Evolutionary conservation across 2,797 vertebrate species (phyloP).

Genomic region (Clarias fuscus): DNA sequence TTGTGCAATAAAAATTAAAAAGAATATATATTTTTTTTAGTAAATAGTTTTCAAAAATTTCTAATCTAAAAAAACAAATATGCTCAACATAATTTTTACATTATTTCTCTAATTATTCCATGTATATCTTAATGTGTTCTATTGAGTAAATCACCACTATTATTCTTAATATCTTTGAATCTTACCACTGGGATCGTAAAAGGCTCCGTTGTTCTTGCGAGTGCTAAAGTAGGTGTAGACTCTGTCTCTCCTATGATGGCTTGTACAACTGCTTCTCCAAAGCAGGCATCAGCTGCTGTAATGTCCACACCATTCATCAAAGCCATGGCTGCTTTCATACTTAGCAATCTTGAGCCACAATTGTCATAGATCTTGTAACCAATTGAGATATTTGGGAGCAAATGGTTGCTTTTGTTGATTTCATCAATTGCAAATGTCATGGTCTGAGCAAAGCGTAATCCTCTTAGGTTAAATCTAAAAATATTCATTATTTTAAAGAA

Average conservation of each 20-base stretch:
- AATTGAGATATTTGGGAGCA: conserved; percentile 47
- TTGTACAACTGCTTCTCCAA: conserved; percentile 66
- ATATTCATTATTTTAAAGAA: neutral
- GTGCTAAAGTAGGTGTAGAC: conserved; percentile 71
- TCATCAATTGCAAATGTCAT: conserved; percentile 39
- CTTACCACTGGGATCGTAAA: conserved; percentile 76
- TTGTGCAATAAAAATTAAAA: neutral
- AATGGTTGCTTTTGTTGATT: conserved; percentile 52
- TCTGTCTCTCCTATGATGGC: conserved; percentile 75
- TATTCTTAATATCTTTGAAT: no score
- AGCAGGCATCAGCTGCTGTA: conserved; percentile 56
- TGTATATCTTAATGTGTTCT: no score
- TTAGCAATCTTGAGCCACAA: conserved; percentile 50
- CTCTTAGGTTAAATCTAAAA: conserved; percentile 49
- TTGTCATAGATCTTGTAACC: conserved; percentile 56
- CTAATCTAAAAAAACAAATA: no score
- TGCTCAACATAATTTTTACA: no score
- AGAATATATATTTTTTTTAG: neutral
- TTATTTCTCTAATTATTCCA: no score
- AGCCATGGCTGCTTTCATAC: conserved; percentile 50
- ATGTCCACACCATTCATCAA: conserved; percentile 47
- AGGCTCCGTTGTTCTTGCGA: conserved; percentile 69
- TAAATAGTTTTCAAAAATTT: no score
- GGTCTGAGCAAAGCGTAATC: conserved; percentile 38
- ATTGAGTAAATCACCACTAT: no score